phyloP scores from a whole-genome alignment of 2,888 invertebrate species.

The Tipula unca region DNA sequence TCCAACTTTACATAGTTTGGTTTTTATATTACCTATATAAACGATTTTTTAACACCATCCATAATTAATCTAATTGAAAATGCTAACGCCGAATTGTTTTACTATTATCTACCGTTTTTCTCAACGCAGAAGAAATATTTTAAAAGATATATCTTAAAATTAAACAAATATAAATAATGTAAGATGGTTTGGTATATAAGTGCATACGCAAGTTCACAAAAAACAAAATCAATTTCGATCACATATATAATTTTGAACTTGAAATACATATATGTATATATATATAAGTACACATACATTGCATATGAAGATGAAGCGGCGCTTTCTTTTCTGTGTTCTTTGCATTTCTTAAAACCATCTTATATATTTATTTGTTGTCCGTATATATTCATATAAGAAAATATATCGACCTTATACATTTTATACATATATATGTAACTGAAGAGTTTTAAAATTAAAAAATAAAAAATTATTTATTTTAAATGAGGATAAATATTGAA shows the following conservation, averaged over 20 bases:
- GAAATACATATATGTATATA: too few relatives aligned
- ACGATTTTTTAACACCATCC: background rate
- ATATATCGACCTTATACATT: background rate
- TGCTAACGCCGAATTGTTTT: conserved; percentile 3
- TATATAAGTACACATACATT: background rate
- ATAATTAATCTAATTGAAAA: background rate
- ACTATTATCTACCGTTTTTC: background rate
- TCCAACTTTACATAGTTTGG: background rate
- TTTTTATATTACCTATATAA: background rate
- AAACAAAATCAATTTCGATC: background rate
- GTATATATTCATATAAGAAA: background rate
- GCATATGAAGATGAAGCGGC: background rate
- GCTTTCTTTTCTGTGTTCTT: background rate
- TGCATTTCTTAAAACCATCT: background rate
- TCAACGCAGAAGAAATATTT: background rate
- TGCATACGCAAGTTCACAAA: background rate
- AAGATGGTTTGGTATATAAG: too few relatives aligned
- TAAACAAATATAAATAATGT: background rate
- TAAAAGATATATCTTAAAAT: background rate
- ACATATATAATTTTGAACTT: background rate
- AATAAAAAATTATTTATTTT: background rate
- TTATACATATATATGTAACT: background rate
- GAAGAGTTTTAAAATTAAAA: conserved; percentile 1
- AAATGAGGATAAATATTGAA: background rate
- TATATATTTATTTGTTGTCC: background rate